phyloP scores from a whole-genome alignment of 2,888 invertebrate species.

The Cantharis rustica region DNA sequence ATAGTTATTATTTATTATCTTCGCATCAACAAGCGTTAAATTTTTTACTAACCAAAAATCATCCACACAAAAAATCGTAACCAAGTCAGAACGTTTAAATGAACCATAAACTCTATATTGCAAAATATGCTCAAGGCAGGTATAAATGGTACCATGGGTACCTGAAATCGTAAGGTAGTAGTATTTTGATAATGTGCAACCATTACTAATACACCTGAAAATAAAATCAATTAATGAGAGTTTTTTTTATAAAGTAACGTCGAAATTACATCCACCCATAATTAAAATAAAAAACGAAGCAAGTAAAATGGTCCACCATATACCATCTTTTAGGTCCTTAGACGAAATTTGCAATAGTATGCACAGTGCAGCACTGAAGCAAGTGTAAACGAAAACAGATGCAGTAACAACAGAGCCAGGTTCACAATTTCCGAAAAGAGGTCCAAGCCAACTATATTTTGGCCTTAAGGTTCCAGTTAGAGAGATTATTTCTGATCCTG shows the following conservation, averaged over 20 bases:
- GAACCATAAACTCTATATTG: slow-evolving; percentile 83
- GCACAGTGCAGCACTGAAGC: slow-evolving; percentile 71
- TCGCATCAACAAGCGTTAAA: not conserved
- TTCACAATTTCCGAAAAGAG: slow-evolving; percentile 72
- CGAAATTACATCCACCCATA: slow-evolving; percentile 66
- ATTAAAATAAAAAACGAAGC: slow-evolving; percentile 66
- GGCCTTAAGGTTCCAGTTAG: slow-evolving; percentile 80
- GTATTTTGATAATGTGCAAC: slow-evolving; percentile 74
- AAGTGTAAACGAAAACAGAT: slow-evolving; percentile 72
- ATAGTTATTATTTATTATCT: not conserved
- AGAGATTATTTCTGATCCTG: slow-evolving; percentile 52
- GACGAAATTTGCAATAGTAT: slow-evolving; percentile 66
- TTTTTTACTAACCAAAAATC: slow-evolving; percentile 66
- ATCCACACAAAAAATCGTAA: slow-evolving; percentile 86
- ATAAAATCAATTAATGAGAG: not conserved
- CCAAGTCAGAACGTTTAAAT: slow-evolving; percentile 82
- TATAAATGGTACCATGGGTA: slow-evolving; percentile 79
- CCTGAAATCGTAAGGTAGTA: slow-evolving; percentile 72
- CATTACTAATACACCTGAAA: slow-evolving; percentile 71
- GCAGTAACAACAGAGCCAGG: slow-evolving; percentile 77
- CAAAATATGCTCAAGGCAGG: slow-evolving; percentile 80
- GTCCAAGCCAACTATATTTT: slow-evolving; percentile 75
- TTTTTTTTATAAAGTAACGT: not conserved
- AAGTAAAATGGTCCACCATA: slow-evolving; percentile 73
- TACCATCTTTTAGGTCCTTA: slow-evolving; percentile 58